A percentile compares a stretch with the other conserved stretches of the same genome.
These are phyloP conservation scores for Lepisosteus osseus DNA, from an alignment of 2,113 vertebrate genomes.

Conservation along the genomic window DNA sequence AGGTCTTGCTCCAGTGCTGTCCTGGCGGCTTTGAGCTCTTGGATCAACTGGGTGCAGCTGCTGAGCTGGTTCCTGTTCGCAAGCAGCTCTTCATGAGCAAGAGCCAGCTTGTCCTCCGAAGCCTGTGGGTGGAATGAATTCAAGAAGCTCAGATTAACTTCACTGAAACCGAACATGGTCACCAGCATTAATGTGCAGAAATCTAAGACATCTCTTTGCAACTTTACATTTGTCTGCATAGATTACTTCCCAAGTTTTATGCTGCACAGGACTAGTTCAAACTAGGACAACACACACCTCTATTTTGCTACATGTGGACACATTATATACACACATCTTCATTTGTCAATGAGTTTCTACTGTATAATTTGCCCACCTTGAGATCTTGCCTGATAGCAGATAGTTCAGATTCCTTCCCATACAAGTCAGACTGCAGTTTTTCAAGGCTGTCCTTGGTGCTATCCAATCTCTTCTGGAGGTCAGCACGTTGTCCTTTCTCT, in stretches of 20 bases:
- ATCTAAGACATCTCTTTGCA: no score
- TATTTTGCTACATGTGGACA: no score
- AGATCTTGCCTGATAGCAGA: conserved; percentile 88
- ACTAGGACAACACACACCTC: no score
- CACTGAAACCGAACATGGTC: no score
- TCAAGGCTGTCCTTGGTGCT: conserved; percentile 66
- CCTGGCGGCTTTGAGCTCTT: conserved; percentile 72
- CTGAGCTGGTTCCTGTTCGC: conserved; percentile 80
- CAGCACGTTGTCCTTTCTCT: conserved; percentile 66
- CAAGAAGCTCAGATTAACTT: no score
- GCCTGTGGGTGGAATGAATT: conserved; percentile 53
- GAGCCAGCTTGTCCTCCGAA: conserved; percentile 79
- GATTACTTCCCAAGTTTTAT: no score
- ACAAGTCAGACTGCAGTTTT: conserved; percentile 83
- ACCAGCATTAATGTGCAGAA: no score
- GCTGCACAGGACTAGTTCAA: no score
- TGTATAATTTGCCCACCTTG: conserved; percentile 63
- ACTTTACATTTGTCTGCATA: no score
- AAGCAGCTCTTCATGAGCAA: conserved; percentile 86
- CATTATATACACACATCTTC: no score
- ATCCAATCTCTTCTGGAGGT: conserved; percentile 69
- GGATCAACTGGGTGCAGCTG: conserved; percentile 71
- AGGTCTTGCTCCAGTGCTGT: conserved; percentile 70
- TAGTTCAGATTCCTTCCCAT: conserved; percentile 92
- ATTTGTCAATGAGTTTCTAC: neutral